Evolutionary conservation across 2,888 invertebrate genomes (phyloP).

Genomic region (Macroteleia sp.): DNA sequence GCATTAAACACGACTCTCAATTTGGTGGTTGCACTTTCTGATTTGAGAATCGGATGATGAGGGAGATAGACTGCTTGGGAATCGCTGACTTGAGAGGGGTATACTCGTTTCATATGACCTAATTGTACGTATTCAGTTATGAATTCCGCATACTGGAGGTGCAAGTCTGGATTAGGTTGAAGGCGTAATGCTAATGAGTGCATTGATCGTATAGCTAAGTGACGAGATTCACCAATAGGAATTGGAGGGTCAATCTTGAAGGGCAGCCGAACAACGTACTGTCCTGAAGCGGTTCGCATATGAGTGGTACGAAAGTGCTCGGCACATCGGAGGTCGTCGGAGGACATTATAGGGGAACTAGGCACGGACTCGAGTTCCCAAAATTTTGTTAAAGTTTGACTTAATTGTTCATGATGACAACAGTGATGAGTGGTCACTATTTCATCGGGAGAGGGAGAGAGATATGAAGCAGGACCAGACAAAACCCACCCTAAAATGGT

Average conservation of each 20-base stretch:
- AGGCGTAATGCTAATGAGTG: not conserved
- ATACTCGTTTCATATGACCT: not conserved
- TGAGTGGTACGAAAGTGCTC: not conserved
- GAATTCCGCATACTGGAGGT: not conserved
- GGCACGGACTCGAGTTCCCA: not conserved
- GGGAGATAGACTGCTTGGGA: not conserved
- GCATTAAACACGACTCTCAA: constrained; percentile 9
- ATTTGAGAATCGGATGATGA: not conserved
- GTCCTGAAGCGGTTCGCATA: not conserved
- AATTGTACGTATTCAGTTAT: not conserved
- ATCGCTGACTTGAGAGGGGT: not conserved
- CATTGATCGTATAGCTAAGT: not conserved
- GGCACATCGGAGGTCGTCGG: not conserved
- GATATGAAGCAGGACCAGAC: not conserved
- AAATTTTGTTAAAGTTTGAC: not conserved
- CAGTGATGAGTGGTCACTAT: not conserved
- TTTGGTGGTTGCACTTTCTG: not conserved
- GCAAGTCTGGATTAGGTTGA: too few relatives aligned
- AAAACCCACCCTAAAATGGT: not conserved
- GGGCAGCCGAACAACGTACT: too few relatives aligned
- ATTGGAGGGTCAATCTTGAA: not conserved
- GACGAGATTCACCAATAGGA: not conserved
- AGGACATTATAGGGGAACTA: too few relatives aligned
- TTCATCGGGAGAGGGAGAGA: too few relatives aligned
- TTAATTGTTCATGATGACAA: not conserved